These are phyloP conservation scores for Amiota mariae DNA, from an alignment of 2,888 invertebrate species.

Conservation along the genomic window DNA sequence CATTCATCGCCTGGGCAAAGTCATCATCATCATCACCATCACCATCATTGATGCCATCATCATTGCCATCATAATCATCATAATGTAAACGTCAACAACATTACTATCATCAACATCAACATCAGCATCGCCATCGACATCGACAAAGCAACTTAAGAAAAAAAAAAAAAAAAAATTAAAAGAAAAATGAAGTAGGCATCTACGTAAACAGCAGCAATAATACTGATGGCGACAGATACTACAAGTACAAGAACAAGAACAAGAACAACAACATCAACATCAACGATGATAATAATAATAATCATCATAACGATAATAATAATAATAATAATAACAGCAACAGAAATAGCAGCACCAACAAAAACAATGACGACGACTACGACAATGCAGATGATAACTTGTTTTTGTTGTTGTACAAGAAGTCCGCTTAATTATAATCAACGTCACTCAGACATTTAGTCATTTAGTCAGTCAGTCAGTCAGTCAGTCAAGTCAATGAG, in stretches of 20 bases:
- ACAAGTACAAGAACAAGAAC: no score
- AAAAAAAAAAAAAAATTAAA: no score
- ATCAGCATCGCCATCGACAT: background rate
- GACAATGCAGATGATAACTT: no score
- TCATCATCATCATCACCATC: slow-evolving; percentile 39
- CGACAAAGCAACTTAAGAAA: no score
- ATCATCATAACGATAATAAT: slow-evolving; percentile 44
- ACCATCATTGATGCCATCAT: slow-evolving; percentile 50
- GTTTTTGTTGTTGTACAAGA: slow-evolving; percentile 52
- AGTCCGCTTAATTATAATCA: slow-evolving; percentile 69
- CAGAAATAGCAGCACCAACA: slow-evolving; percentile 56
- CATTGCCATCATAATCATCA: slow-evolving; percentile 47
- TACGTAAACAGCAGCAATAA: background rate
- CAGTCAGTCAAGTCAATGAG: slow-evolving; percentile 55
- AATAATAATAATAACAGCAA: slow-evolving; percentile 51
- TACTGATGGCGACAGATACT: background rate
- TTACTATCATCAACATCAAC: background rate
- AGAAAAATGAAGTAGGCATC: no score
- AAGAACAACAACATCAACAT: slow-evolving; percentile 7
- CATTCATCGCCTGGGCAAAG: slow-evolving; percentile 59
- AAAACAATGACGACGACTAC: slow-evolving; percentile 12
- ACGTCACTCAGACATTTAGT: slow-evolving; percentile 59
- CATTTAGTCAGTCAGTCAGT: no score
- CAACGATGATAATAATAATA: slow-evolving; percentile 35
- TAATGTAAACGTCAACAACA: background rate